Base-by-base conservation (phyloP, 92 coral and sea anemone genomes). In the Umimayanthus kanabou region DNA sequence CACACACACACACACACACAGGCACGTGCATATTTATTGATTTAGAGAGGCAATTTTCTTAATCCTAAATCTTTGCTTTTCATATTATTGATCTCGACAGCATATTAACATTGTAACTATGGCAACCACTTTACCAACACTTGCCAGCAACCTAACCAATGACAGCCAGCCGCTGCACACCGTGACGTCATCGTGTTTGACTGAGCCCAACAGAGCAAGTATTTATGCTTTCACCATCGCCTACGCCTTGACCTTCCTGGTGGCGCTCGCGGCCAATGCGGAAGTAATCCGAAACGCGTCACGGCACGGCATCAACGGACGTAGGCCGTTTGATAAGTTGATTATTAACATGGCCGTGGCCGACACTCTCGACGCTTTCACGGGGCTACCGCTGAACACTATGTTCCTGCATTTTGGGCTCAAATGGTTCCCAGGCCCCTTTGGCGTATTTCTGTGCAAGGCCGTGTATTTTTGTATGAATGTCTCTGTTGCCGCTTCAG, bases 331-430 rank as follows among this genome's bases (percentile, higher is more conserved):
- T 15, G 78, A 83, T 30, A 83, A 83, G 43, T 72, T 83, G 71
- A 83, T 83, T 26, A 47, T 83, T 33, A 83, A 83, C 67, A 70
- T 83, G 87, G 87, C 87, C 22, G 87, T 70, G 4, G 87, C 87
- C 20, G 87, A 83, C 77, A 67, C 78, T 43, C 25, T 83, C 9
- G 87, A 83, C 42, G 53, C 87, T 3, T 72, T 83, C 66, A 83
- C 87, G 28, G 87, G 87, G 25, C 43, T 83, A 83, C 87, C 87
- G 66, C 87, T 83, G 87, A 83, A 83, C 78, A 71, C 87, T 2
- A 15, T 50, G 9, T 69, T 26, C 40, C 43, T 83, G 66, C 77
- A 83, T 30, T 18, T 83, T 1, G 78, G 78, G 40, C 9, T 83
- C 40, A 28, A 45, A 47, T 83, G 87, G 87, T 69, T 83, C 37